Conservation (phyloP, 1,140 invertebrate genomes). For the Drosophila quadrilineata region DNA sequence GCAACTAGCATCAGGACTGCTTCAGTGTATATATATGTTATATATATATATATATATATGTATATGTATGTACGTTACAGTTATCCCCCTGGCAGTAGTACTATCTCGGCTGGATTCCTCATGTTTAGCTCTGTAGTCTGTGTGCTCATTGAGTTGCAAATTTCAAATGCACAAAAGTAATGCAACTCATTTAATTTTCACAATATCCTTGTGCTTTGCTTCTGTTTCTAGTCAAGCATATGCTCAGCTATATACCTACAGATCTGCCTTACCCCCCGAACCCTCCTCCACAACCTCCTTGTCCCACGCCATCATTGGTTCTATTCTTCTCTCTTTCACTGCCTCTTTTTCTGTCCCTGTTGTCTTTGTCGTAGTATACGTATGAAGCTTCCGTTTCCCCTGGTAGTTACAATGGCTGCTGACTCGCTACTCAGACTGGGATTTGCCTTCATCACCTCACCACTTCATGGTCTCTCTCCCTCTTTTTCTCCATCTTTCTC, state of each 20-base stretch:
- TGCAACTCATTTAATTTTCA: conserved; percentile 77
- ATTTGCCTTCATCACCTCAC: neutral
- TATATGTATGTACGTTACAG: no score
- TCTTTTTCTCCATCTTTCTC: neutral
- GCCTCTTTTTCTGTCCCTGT: neutral
- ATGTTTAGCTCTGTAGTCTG: neutral
- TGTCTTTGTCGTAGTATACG: no score
- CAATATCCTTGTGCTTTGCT: conserved; percentile 70
- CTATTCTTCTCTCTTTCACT: conserved; percentile 6
- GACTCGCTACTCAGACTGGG: conserved; percentile 32
- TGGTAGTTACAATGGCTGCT: conserved; percentile 59
- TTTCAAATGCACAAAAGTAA: conserved; percentile 77
- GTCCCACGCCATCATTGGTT: no score
- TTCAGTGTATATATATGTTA: no score
- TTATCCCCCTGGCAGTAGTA: neutral
- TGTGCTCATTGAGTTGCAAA: conserved; percentile 75
- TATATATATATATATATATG: no score
- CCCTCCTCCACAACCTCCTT: no score
- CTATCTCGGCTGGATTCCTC: neutral
- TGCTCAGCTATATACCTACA: conserved; percentile 38
- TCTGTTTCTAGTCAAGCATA: conserved; percentile 45
- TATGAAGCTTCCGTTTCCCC: conserved; percentile 65
- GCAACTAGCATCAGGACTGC: no score
- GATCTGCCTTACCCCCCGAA: neutral
- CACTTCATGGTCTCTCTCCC: neutral